Conservation (phyloP, 2,113 vertebrate species). For the Columba livia region DNA sequence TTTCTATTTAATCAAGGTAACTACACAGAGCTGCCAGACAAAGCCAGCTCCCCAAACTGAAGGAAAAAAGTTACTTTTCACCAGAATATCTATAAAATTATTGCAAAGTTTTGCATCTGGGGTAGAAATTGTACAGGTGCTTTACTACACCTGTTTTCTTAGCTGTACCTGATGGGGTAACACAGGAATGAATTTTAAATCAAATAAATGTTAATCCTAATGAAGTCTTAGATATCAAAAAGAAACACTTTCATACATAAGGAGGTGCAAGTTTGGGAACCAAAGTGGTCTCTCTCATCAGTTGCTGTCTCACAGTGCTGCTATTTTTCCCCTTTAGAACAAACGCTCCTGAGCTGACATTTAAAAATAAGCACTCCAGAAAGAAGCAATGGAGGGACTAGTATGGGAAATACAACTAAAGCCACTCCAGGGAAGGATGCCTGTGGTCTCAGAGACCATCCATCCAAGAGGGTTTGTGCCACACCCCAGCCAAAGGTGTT, state of each 20-base stretch:
- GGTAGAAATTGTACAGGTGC: not conserved
- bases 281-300: not conserved
- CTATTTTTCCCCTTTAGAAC: not conserved
- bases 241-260: not conserved
- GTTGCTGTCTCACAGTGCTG: not conserved
- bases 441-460: not conserved
- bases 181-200: not conserved
- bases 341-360: not conserved
- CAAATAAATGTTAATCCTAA: not conserved
- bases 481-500: rapidly evolving
- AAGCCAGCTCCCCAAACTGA: not conserved
- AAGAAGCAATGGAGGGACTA: not conserved
- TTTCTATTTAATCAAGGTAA: not conserved
- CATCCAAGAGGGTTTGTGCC: not conserved
- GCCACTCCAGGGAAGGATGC: not conserved
- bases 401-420: not conserved
- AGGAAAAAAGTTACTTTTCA: not conserved
- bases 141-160: not conserved
- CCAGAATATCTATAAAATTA: not conserved
- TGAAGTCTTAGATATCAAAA: not conserved
- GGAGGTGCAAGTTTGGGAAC: not conserved
- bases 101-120: not conserved
- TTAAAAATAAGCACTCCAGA: not conserved
- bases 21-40: not conserved
- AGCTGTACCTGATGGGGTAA: not conserved